A percentile compares a stretch with the other conserved stretches of the same genome.
Evolutionary conservation across 2,888 invertebrate species (phyloP).

Genomic region (Trichogramma dendrolimi): DNA sequence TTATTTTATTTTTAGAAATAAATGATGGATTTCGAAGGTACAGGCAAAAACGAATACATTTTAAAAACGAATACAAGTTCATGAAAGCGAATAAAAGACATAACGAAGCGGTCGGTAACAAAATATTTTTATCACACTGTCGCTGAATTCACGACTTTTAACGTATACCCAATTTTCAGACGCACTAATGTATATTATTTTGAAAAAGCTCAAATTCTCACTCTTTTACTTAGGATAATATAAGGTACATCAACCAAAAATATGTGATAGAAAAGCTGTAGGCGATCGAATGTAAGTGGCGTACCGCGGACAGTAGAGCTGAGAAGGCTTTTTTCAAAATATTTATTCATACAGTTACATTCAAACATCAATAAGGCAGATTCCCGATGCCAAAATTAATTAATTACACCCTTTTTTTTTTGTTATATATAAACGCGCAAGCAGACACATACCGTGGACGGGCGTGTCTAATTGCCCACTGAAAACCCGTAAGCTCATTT

Average conservation of each 20-base stretch:
- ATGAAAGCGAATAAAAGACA: conserved; percentile 21
- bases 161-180: background rate
- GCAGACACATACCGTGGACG: no score
- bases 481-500: no score
- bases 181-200: no score
- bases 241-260: background rate
- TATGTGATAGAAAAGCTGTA: conserved; percentile 4
- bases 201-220: no score
- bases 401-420: background rate
- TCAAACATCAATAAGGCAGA: conserved; percentile 18
- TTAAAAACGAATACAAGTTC: no score
- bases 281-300: background rate
- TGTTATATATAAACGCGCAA: no score
- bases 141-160: conserved; percentile 21
- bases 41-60: no score
- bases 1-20: no score
- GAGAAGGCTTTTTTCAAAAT: conserved; percentile 4
- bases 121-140: conserved; percentile 31
- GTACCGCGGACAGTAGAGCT: background rate
- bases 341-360: background rate
- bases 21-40: no score
- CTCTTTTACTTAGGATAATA: no score
- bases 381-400: conserved; percentile 18
- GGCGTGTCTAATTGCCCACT: no score
- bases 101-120: conserved; percentile 32